phyloP scores from a whole-genome alignment of 2,888 invertebrate species.

The Nysson spinosus region DNA sequence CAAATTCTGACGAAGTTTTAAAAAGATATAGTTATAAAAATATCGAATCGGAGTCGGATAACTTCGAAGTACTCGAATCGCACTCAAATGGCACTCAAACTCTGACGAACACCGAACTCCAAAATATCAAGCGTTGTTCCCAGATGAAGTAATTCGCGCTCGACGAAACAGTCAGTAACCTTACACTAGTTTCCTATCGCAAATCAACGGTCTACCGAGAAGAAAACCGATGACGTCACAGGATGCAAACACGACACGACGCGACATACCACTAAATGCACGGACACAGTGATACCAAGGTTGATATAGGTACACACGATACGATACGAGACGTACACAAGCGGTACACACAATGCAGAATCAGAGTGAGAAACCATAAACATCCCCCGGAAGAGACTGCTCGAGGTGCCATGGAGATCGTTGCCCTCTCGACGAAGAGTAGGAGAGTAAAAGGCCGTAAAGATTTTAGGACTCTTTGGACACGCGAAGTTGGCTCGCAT shows the following conservation, averaged over 20 bases:
- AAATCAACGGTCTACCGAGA: constrained; percentile 17
- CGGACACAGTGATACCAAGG: not conserved
- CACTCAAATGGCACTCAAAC: no score
- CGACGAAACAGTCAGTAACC: no score
- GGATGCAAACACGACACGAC: constrained; percentile 2
- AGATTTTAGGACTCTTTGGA: constrained; percentile 58
- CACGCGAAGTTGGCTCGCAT: constrained; percentile 39
- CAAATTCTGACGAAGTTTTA: no score
- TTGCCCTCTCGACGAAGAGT: constrained; percentile 49
- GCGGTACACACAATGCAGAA: constrained; percentile 14
- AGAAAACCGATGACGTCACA: constrained; percentile 35
- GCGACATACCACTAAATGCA: not conserved
- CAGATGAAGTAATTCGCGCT: no score
- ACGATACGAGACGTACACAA: not conserved
- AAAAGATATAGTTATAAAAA: no score
- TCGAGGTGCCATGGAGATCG: constrained; percentile 55
- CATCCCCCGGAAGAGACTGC: constrained; percentile 46
- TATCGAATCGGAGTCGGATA: no score
- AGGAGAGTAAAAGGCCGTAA: constrained; percentile 39
- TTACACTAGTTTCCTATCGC: no score
- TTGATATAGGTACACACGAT: not conserved
- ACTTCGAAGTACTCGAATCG: no score
- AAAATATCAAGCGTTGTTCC: no score
- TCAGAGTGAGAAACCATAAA: constrained; percentile 44
- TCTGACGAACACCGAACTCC: no score